Percentiles rank a stretch among this genome's conserved stretches.
phyloP scores from a whole-genome alignment of 2,888 invertebrate species.

The Agriopis aurantiaria region DNA sequence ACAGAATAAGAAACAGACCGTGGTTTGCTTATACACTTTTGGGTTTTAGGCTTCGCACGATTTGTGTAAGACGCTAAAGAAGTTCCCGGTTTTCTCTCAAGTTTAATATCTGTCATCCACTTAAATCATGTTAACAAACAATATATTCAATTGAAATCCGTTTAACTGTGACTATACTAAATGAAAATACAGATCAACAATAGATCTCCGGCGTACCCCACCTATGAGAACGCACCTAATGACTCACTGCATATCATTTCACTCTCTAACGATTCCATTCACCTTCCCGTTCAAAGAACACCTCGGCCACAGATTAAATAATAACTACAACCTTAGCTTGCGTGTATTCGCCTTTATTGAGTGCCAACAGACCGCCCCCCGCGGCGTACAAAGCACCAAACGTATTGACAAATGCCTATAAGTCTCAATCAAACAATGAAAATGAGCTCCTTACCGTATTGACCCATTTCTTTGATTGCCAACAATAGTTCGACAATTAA shows the following conservation, averaged over 20 bases:
- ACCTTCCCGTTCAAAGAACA: conserved; percentile 53
- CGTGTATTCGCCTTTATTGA: conserved; percentile 60
- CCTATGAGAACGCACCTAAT: conserved; percentile 77
- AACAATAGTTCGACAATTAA: conserved; percentile 81
- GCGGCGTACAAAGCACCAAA: conserved; percentile 59
- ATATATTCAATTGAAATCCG: conserved; percentile 16
- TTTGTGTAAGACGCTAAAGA: no score
- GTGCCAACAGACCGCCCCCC: conserved; percentile 69
- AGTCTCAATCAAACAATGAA: conserved; percentile 80
- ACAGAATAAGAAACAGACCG: no score
- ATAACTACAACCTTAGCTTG: conserved; percentile 29
- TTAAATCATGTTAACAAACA: conserved; percentile 28
- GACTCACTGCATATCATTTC: conserved; percentile 84
- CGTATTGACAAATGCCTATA: conserved; percentile 85
- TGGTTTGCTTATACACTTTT: no score
- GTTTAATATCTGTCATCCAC: not conserved
- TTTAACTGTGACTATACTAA: conserved; percentile 18
- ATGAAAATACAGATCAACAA: conserved; percentile 26
- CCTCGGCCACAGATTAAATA: conserved; percentile 26
- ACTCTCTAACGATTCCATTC: conserved; percentile 73
- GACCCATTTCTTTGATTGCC: conserved; percentile 82
- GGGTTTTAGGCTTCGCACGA: no score
- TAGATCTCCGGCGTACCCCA: conserved; percentile 16
- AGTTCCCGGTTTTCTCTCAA: no score
- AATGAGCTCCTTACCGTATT: conserved; percentile 76